Conservation (phyloP, 2,888 invertebrate genomes). For the Trimorus sp. region DNA sequence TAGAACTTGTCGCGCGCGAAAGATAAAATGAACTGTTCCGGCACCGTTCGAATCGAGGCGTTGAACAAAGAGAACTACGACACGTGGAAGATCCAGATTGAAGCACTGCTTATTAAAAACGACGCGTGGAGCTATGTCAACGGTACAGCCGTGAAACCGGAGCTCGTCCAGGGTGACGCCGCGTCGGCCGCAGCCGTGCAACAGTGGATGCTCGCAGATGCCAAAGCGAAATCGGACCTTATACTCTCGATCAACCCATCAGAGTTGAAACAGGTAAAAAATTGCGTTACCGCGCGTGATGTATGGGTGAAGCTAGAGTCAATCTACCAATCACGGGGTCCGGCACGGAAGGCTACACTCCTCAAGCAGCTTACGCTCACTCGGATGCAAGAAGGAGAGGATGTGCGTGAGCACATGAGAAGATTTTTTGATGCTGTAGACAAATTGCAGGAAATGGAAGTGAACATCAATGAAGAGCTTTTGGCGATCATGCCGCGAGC, state of each 20-base stretch:
- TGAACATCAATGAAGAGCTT: neutral
- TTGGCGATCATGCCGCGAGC: neutral
- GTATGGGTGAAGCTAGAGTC: no score
- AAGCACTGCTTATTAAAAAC: neutral
- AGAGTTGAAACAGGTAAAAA: neutral
- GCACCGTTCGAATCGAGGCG: neutral
- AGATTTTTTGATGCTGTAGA: conserved; percentile 1
- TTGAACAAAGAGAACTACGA: conserved; percentile 2
- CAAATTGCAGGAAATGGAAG: neutral
- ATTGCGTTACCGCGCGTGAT: neutral
- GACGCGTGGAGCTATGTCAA: conserved; percentile 3
- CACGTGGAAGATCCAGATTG: conserved; percentile 12
- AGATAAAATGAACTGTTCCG: neutral
- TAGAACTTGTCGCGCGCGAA: neutral
- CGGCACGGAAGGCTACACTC: no score
- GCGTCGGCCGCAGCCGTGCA: neutral
- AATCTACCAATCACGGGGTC: no score
- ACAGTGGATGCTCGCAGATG: neutral
- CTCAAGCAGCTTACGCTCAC: no score
- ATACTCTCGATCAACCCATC: no score
- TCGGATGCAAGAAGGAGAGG: neutral
- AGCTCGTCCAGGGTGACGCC: neutral
- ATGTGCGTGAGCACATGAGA: neutral
- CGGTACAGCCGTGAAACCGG: neutral
- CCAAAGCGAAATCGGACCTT: no score